Evolutionary conservation across 2,888 invertebrate genomes (phyloP).

Genomic region (Lithophane semibrunnea): DNA sequence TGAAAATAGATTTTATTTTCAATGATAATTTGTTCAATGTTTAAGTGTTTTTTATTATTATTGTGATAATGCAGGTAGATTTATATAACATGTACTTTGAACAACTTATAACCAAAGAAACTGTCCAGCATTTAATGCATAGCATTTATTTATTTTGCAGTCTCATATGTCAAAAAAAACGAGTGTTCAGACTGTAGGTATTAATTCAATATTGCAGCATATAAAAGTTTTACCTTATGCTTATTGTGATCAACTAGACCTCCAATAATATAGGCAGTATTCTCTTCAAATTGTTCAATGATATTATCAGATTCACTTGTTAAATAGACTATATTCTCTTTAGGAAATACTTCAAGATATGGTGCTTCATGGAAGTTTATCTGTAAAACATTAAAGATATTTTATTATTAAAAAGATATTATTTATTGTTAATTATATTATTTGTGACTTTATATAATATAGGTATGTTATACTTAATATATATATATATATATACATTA

Average conservation of each 20-base stretch:
- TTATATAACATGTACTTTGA: background rate
- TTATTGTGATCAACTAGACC: conserved; percentile 99
- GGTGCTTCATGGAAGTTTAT: conserved; percentile 92
- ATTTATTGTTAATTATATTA: conserved; percentile 18
- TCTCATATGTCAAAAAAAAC: background rate
- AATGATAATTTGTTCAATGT: background rate
- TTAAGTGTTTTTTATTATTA: background rate
- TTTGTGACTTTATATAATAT: conserved; percentile 3
- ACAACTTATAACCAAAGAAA: conserved; percentile 12
- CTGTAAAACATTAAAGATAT: conserved; percentile 79
- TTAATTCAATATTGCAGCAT: background rate
- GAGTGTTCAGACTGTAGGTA: conserved; percentile 2
- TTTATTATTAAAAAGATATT: conserved; percentile 7
- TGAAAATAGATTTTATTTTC: conserved; percentile 75
- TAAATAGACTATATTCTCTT: conserved; percentile 96
- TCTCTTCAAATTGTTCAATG: conserved; percentile 93
- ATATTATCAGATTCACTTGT: conserved; percentile 98
- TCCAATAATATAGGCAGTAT: conserved; percentile 97
- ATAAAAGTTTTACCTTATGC: conserved; percentile 92
- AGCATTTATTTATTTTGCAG: conserved; percentile 35
- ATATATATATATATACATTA: background rate
- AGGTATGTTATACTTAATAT: background rate
- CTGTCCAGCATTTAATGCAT: conserved; percentile 16
- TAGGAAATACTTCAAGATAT: conserved; percentile 93
- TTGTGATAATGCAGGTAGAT: background rate